Percentiles rank a stretch among this genome's conserved stretches.
These are phyloP conservation scores for Otolemur crassicaudatus DNA, from an alignment of 2,797 vertebrate genomes.

Conservation along the genomic window DNA sequence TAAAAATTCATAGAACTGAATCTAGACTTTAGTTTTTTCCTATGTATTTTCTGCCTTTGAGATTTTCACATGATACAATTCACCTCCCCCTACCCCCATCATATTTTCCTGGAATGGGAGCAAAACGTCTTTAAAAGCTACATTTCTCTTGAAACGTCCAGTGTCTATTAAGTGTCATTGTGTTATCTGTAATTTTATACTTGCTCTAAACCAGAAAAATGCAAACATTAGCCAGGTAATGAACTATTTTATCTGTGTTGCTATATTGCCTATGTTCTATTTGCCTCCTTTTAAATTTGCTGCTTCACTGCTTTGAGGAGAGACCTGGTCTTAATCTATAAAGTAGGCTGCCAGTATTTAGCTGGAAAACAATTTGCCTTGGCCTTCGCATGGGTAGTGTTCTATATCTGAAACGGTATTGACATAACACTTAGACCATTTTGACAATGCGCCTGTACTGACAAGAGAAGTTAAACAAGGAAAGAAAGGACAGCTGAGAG, in stretches of 20 bases:
- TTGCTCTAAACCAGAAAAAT: constrained; percentile 77
- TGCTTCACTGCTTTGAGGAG: constrained; percentile 76
- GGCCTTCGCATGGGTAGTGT: constrained; percentile 40
- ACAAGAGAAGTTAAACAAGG: constrained; percentile 46
- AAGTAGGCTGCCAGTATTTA: constrained; percentile 68
- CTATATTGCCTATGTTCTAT: constrained; percentile 75
- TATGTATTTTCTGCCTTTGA: constrained; percentile 18
- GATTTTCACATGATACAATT: neutral
- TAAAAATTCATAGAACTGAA: neutral
- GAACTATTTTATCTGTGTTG: constrained; percentile 79
- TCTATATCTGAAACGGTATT: constrained; percentile 66
- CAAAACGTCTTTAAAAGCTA: constrained; percentile 51
- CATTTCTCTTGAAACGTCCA: constrained; percentile 57
- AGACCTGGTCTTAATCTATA: constrained; percentile 68
- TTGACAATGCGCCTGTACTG: constrained; percentile 66
- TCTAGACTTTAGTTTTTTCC: neutral
- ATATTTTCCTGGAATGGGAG: neutral
- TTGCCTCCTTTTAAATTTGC: constrained; percentile 81
- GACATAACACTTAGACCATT: constrained; percentile 59
- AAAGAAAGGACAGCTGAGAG: neutral
- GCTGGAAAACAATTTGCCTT: constrained; percentile 74
- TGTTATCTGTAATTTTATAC: constrained; percentile 78
- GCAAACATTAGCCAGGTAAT: constrained; percentile 80
- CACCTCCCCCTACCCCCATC: accelerated
- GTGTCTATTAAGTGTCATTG: constrained; percentile 67